Base-by-base conservation (phyloP, 2,888 invertebrate species). In the Ischnura elegans region DNA sequence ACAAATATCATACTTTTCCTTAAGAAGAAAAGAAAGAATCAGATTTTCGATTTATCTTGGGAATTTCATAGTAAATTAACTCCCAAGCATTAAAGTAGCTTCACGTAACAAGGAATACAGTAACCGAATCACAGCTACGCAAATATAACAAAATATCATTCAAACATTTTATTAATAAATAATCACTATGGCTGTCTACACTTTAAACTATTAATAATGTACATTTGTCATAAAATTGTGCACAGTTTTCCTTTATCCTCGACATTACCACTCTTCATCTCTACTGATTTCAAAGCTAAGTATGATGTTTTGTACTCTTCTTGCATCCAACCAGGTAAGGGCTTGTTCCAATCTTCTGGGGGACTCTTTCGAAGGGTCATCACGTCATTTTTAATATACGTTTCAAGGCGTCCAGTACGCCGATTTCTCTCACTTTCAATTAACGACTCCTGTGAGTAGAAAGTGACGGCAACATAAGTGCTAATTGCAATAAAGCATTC, bases 271-370 rank as follows among this genome's bases (percentile, higher is more conserved):
- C 97, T 96, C 94, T 96, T 96, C 87, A 97, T 95, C 95, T 98
- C 97, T 95, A 97, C 96, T 25, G 97, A 97, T 96, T 97, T 98
- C 0, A 96, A 61, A 94, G 97, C 96, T 84, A 98, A 96, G 95
- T 97, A 98, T 0, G 97, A 97, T 94, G 97, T 96, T 95, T 98
- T 97, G 95, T 98, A 97, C 95, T 97, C 96, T 95, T 98, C 97
- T 36, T 95, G 95, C 95, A 98, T 96, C 97, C 97, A 97, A 10
- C 98, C 97, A 0, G 99, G 98, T 94, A 99, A 95, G 0, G 98
- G 98, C 94, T 97, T 97, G 94, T 97, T 97, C 99, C 99, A 99
- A 95, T 98, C 97, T 93, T 96, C 96, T 0, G 99, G 99, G 0
- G 99, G 98, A 61, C 96, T 95, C 10, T 96, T 96, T 86, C 99